Percentiles rank a stretch among this genome's conserved stretches.
Evolutionary conservation across 2,888 invertebrate species (phyloP).

Genomic region (Apodemia duryi): DNA sequence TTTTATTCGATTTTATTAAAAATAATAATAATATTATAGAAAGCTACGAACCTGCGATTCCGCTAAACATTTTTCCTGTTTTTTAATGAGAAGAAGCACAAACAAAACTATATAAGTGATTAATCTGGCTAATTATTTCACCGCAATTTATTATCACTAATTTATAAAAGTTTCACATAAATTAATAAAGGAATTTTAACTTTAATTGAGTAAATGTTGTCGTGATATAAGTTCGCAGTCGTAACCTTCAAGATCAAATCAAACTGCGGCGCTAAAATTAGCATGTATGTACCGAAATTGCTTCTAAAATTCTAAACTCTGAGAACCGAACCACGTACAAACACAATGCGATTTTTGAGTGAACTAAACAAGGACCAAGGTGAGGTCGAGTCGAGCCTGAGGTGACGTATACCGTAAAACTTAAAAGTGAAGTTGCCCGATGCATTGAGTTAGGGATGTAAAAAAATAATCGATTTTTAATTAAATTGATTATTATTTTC

Average conservation of each 20-base stretch:
- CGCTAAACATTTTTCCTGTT: constrained; percentile 64
- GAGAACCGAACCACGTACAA: constrained; percentile 15
- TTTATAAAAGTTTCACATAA: constrained; percentile 31
- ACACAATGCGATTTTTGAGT: constrained; percentile 24
- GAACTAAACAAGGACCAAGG: constrained; percentile 15
- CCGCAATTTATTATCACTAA: constrained; percentile 31
- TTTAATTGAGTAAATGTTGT: constrained; percentile 23
- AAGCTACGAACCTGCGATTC: constrained; percentile 61
- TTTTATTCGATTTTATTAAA: neutral
- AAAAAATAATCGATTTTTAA: too few relatives aligned
- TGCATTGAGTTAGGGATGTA: too few relatives aligned
- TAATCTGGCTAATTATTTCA: constrained; percentile 24
- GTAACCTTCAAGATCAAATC: constrained; percentile 32
- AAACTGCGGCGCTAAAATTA: constrained; percentile 19
- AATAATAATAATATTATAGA: neutral
- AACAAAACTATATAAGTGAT: constrained; percentile 19
- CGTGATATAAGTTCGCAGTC: constrained; percentile 28
- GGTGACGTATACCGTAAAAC: too few relatives aligned
- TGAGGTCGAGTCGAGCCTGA: too few relatives aligned
- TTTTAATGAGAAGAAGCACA: constrained; percentile 21
- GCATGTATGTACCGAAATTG: constrained; percentile 9
- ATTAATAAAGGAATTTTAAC: constrained; percentile 29
- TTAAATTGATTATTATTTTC: too few relatives aligned
- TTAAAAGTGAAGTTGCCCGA: too few relatives aligned
- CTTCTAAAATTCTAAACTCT: constrained; percentile 16